Evolutionary conservation across 2,797 vertebrate genomes (phyloP).

Genomic region (Mergus octosetaceus): DNA sequence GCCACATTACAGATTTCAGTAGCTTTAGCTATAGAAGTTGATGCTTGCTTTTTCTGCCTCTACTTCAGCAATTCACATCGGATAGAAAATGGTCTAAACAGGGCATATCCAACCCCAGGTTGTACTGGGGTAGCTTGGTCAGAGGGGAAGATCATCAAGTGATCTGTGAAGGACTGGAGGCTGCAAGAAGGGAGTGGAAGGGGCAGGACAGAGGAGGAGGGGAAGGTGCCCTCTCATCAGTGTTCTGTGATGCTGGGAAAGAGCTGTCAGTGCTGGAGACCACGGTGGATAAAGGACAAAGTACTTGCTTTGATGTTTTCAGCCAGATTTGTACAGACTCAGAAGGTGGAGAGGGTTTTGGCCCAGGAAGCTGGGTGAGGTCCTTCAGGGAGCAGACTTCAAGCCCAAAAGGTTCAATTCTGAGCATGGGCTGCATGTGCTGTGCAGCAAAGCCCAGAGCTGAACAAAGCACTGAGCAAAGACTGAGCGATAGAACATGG

Average conservation of each 20-base stretch:
- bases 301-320: not conserved
- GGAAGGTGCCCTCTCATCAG: not conserved
- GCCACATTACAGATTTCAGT: not conserved
- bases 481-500: not conserved
- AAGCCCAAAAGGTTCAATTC: not conserved
- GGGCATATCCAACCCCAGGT: not conserved
- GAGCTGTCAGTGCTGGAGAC: not conserved
- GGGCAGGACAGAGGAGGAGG: not conserved
- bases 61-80: not conserved
- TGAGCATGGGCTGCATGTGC: not conserved
- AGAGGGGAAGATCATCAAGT: not conserved
- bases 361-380: not conserved
- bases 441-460: not conserved
- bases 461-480: not conserved
- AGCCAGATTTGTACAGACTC: not conserved
- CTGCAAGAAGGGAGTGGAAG: not conserved
- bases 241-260: not conserved
- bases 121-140: not conserved
- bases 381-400: not conserved
- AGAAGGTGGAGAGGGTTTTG: not conserved
- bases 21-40: not conserved
- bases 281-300: not conserved
- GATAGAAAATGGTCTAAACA: not conserved
- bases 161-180: not conserved
- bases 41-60: not conserved